phyloP scores from a whole-genome alignment of 1,140 invertebrate genomes.

The Drosophila pseudoananassae region DNA sequence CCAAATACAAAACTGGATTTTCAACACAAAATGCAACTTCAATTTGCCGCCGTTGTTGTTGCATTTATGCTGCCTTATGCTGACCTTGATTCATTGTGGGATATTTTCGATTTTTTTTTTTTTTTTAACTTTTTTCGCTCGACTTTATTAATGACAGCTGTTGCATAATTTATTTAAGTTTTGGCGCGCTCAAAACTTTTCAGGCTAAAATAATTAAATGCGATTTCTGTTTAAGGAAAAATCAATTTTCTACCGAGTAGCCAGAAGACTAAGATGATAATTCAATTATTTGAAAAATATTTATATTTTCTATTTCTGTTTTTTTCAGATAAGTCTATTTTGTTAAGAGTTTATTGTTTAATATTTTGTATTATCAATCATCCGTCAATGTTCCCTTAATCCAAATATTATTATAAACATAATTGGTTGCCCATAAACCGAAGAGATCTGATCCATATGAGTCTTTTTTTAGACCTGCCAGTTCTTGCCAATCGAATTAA shows the following conservation, averaged over 20 bases:
- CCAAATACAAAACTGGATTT: conserved; percentile 81
- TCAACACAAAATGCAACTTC: conserved; percentile 77
- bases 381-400: background rate
- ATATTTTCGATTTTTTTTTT: conserved; percentile 59
- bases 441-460: conserved; percentile 2
- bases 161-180: conserved; percentile 81
- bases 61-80: conserved; percentile 76
- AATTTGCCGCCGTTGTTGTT: conserved; percentile 47
- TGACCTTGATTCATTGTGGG: conserved; percentile 79
- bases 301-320: background rate
- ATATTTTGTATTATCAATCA: background rate
- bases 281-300: conserved; percentile 19
- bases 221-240: conserved; percentile 47
- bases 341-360: background rate
- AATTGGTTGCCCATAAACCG: conserved; percentile 4
- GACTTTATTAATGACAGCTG: conserved; percentile 81
- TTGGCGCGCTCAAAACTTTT: conserved; percentile 58
- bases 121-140: conserved; percentile 54
- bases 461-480: conserved; percentile 6
- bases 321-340: no score
- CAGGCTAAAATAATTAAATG: conserved; percentile 68
- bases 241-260: conserved; percentile 50
- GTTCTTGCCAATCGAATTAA: conserved; percentile 39
- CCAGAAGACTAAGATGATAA: conserved; percentile 10
- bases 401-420: conserved; percentile 17